Evolutionary conservation across 2,888 invertebrate species (phyloP).

Genomic region (Masnerella sp.): DNA sequence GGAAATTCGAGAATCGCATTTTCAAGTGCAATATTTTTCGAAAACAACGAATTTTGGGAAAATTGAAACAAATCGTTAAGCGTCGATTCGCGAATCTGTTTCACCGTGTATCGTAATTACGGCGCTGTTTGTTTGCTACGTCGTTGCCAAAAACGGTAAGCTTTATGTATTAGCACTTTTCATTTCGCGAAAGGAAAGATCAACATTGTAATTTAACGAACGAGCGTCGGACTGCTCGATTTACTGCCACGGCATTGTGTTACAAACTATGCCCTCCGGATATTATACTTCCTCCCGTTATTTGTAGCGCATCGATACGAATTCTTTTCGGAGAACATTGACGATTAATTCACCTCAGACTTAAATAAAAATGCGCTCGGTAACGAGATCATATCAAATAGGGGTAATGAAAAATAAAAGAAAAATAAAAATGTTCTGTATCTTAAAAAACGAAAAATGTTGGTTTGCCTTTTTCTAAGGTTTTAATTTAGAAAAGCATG

Average conservation of each 20-base stretch:
- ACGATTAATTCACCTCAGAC: conserved; percentile 30
- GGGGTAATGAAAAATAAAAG: no score
- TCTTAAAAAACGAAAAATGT: no score
- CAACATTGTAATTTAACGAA: conserved; percentile 58
- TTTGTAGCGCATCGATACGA: conserved; percentile 53
- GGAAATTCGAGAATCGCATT: no score
- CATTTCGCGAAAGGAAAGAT: conserved; percentile 53
- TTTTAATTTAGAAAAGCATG: no score
- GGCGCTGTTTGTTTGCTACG: conserved; percentile 24
- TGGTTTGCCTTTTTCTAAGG: no score
- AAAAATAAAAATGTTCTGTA: no score
- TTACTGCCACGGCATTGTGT: conserved; percentile 44
- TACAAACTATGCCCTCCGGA: conserved; percentile 54
- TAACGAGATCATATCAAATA: no score
- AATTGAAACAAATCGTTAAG: no score
- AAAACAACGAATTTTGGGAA: no score
- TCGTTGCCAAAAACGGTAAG: conserved; percentile 46
- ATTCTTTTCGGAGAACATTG: conserved; percentile 36
- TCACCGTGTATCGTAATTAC: conserved; percentile 41
- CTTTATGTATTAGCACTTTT: conserved; percentile 53
- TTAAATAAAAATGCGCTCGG: no score
- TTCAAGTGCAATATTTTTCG: no score
- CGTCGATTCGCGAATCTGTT: conserved; percentile 10
- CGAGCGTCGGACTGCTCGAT: conserved; percentile 44
- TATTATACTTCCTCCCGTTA: conserved; percentile 57